phyloP scores from a whole-genome alignment of 2,888 invertebrate genomes.

The Harpalus rufipes region DNA sequence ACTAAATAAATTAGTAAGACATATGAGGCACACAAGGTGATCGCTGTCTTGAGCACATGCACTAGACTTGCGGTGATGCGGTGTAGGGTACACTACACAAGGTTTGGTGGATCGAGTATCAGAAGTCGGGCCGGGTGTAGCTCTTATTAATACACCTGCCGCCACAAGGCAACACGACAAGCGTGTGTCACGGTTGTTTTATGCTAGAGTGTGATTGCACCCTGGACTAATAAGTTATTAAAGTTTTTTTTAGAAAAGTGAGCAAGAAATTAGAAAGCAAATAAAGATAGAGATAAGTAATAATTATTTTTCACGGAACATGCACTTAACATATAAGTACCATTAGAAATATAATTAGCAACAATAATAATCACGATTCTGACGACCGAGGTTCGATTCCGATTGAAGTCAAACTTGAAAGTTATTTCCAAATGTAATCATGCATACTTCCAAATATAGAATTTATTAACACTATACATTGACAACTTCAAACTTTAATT shows the following conservation, averaged over 20 bases:
- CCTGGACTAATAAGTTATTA: neutral
- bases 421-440: too few species aligned
- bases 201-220: slow-evolving; percentile 7
- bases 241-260: neutral
- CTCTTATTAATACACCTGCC: neutral
- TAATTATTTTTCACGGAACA: too few species aligned
- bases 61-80: too few species aligned
- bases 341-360: too few species aligned
- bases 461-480: too few species aligned
- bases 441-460: too few species aligned
- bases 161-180: neutral
- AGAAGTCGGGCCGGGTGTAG: neutral
- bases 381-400: too few species aligned
- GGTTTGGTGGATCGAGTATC: neutral
- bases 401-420: too few species aligned
- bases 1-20: neutral
- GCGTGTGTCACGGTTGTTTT: slow-evolving; percentile 12
- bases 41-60: neutral
- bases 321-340: too few species aligned
- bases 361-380: too few species aligned
- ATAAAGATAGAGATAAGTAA: too few species aligned
- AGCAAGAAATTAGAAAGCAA: neutral
- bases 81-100: neutral
- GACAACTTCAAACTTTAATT: too few species aligned
- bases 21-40: neutral